phyloP scores from a whole-genome alignment of 1,140 invertebrate genomes.

The Neodiprion virginianus region DNA sequence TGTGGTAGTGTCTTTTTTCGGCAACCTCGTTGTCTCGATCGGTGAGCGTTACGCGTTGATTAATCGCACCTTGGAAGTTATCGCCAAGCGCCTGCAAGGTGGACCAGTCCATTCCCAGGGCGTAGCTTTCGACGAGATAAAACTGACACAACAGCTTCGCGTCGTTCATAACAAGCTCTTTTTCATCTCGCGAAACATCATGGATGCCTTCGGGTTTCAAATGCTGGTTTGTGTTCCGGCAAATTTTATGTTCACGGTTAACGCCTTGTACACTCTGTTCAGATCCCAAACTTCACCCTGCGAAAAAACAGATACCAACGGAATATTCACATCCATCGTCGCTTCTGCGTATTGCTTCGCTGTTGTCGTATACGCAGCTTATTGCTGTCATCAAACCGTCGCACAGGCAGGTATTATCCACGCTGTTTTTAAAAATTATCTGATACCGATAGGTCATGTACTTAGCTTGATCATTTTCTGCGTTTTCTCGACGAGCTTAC shows the following conservation, averaged over 20 bases:
- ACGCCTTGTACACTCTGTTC: background rate
- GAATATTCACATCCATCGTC: too few species aligned
- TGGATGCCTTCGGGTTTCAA: background rate
- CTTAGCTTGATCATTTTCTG: too few species aligned
- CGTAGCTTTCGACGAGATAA: background rate
- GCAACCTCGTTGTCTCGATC: background rate
- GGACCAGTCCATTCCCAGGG: background rate
- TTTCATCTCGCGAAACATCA: background rate
- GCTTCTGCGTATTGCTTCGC: background rate
- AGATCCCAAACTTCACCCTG: background rate
- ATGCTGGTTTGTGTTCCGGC: background rate
- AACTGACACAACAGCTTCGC: background rate
- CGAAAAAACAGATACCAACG: background rate
- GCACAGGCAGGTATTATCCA: background rate
- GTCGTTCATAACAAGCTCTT: background rate
- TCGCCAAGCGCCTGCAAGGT: background rate
- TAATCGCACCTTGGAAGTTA: background rate
- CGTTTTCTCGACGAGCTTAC: too few species aligned
- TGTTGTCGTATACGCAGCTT: background rate
- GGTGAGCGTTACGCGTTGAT: slow-evolving; percentile 4
- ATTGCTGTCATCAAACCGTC: background rate
- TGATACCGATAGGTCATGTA: too few species aligned
- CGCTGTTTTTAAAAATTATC: too few species aligned
- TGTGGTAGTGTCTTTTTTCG: background rate
- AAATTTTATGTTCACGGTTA: background rate